Evolutionary conservation across 2,113 vertebrate species (phyloP), one percentile per base, ranked within the genome.

Genomic region (Laterallus jamaicensis): DNA sequence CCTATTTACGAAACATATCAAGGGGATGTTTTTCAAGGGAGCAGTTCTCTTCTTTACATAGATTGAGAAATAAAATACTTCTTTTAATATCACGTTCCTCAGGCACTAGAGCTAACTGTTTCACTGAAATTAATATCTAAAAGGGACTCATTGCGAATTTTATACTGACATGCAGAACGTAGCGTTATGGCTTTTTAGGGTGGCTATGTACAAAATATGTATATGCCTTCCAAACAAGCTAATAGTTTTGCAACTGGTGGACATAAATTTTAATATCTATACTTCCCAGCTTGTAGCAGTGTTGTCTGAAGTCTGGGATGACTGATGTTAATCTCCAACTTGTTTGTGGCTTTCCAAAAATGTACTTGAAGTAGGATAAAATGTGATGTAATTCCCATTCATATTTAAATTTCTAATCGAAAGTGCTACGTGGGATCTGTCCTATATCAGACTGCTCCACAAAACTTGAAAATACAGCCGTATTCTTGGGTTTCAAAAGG

Each of bases 301-400:
- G 88, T 88, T 97, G 97, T 97, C 93, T 97, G 96, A 97, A 97
- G 97, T 97, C 95, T 96, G 84, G 93, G 85, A 96, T 62, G 78
- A 90, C 94, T 97, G 97, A 97, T 97, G 91, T 84, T 97, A 97
- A 97, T 97, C 96, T 97, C 94, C 69, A 86, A 10, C 91, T 97
- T 97, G 82, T 97, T 98, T 95, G 89, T 97, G 86, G 88, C 94
- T 97, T 97, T 97, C 96, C 95, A 97, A 86, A 98, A 97, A 95
- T 96, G 91, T 97, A 92, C 86, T 93, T 74, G 76, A 96, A 97
- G 79, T 91, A 73, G 87, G 96, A 96, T 89, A 95, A 96, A 96
- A 94, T 85, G 82, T 88, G 69, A 86, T 96, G 35, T 90, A 88
- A 96, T 95, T 95, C 77, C 86, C 71, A 82, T 90, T 96, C 90